These are phyloP conservation scores for Synanthedon andrenaeformis DNA, from an alignment of 2,888 invertebrate species.

Conservation along the genomic window DNA sequence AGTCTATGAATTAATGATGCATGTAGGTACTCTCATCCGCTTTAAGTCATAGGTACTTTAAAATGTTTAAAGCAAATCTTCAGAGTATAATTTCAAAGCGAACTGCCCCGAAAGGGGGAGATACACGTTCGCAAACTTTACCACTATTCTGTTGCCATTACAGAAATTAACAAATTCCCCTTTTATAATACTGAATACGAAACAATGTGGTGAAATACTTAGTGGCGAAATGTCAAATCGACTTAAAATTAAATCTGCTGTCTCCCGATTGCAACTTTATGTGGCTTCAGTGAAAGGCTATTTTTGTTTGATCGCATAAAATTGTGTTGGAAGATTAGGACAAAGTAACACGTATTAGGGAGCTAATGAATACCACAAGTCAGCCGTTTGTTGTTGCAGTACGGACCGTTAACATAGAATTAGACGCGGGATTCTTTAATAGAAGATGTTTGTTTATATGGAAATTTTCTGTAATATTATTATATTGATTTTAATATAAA, in stretches of 20 bases:
- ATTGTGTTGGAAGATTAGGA: slow-evolving; percentile 54
- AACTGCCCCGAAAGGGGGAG: slow-evolving; percentile 11
- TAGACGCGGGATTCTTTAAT: neutral
- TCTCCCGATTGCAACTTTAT: slow-evolving; percentile 16
- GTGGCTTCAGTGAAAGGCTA: slow-evolving; percentile 7
- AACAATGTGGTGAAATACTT: slow-evolving; percentile 49
- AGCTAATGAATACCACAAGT: slow-evolving; percentile 62
- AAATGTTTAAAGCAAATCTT: neutral
- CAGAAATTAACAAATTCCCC: slow-evolving; percentile 45
- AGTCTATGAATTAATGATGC: too few species aligned
- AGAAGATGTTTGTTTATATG: neutral
- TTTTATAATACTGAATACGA: slow-evolving; percentile 39
- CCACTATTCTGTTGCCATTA: slow-evolving; percentile 30
- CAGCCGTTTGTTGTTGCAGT: slow-evolving; percentile 28
- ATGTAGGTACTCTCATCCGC: too few species aligned
- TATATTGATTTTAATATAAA: too few species aligned
- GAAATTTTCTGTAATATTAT: neutral
- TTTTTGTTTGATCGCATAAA: slow-evolving; percentile 13
- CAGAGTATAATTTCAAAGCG: slow-evolving; percentile 11
- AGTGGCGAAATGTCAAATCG: slow-evolving; percentile 40
- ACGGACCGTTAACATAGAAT: neutral
- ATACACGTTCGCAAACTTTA: neutral
- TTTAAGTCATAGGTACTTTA: too few species aligned
- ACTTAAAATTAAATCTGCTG: slow-evolving; percentile 26
- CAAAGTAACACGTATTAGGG: slow-evolving; percentile 60